Base-by-base conservation (phyloP, 2,888 invertebrate species). In the Seira musarum region DNA sequence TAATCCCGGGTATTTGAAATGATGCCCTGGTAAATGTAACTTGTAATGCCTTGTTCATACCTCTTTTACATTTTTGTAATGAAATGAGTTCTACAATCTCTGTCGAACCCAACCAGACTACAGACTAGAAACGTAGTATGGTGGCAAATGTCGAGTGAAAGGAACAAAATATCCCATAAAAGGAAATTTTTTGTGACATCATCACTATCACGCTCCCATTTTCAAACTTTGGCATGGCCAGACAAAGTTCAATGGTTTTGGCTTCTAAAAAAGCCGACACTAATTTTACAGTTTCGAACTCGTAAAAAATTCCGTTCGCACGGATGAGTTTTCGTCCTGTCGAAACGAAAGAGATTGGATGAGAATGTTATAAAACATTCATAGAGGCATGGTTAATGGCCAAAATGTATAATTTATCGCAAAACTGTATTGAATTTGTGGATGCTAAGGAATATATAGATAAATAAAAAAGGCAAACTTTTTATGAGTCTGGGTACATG, bases 331-430 rank as follows among this genome's bases (percentile, higher is more conserved):
- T 60, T 60, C 21, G 60, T 60, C 19, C 17, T 60, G 19, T 2
- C 1, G n/a, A 57, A 1, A 57, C 17, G 57, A n/a, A 17, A 21
- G 60, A 3, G 60, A 19, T 10, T 57, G 57, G 17, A 15, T 10
- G 3, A 3, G 6, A n/a, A 5, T 57, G 57, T 5, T 15, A 19
- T 57, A 30, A 64, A 53, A 72, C 22, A 10, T 63, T 73, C 15
- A 1, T 8, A 65, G 30, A 53, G 24, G 64, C 8, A 63, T 57
- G 64, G 65, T 53, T 73, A 73, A 73, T 73, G 64, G 21, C 60
- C 63, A 64, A 46, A 73, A 73, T 65, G 35, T 57, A 57, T 73
- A 73, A 73, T 73, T 73, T 73, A 73, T 73, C 30, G 35, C 72
- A 8, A 24, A 72, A 64, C 46, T 21, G 49, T 49, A 13, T 72